phyloP scores from a whole-genome alignment of 2,888 invertebrate species.

The Anodontia alba region DNA sequence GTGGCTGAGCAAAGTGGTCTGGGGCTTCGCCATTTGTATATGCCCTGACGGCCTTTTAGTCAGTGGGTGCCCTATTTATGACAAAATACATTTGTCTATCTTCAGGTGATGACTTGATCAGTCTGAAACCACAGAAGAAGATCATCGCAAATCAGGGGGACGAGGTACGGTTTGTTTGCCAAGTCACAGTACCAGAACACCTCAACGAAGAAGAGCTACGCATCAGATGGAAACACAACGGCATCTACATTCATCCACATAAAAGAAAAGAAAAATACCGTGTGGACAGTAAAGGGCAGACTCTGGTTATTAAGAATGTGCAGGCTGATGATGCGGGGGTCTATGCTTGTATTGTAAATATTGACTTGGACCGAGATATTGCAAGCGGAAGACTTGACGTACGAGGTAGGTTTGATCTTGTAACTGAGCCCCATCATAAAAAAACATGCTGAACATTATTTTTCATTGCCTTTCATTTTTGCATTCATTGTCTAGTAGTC shows the following conservation, averaged over 20 bases:
- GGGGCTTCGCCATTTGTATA: too few relatives aligned
- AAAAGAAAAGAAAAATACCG: slow-evolving; percentile 63
- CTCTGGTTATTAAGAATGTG: slow-evolving; percentile 68
- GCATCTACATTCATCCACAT: slow-evolving; percentile 56
- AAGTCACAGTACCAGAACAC: slow-evolving; percentile 38
- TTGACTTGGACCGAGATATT: slow-evolving; percentile 68
- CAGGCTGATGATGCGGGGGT: slow-evolving; percentile 68
- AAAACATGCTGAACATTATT: too few relatives aligned
- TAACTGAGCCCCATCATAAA: too few relatives aligned
- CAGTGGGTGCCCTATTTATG: too few relatives aligned
- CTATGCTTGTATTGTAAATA: slow-evolving; percentile 74
- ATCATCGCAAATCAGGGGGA: slow-evolving; percentile 51
- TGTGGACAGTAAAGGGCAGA: slow-evolving; percentile 66
- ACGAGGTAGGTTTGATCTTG: slow-evolving; percentile 65
- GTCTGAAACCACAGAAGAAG: slow-evolving; percentile 28
- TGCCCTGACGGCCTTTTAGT: too few relatives aligned
- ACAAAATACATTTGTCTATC: too few relatives aligned
- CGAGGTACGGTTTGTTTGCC: slow-evolving; percentile 47
- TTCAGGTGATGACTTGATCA: slow-evolving; percentile 55
- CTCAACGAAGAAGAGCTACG: slow-evolving; percentile 48
- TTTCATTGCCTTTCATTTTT: too few relatives aligned
- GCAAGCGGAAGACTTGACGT: slow-evolving; percentile 68
- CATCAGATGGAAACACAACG: slow-evolving; percentile 76
- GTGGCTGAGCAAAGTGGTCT: too few relatives aligned
- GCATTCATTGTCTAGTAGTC: too few relatives aligned